Evolutionary conservation across 2,888 invertebrate genomes (phyloP).

Genomic region (Megalurothrips usitatus): DNA sequence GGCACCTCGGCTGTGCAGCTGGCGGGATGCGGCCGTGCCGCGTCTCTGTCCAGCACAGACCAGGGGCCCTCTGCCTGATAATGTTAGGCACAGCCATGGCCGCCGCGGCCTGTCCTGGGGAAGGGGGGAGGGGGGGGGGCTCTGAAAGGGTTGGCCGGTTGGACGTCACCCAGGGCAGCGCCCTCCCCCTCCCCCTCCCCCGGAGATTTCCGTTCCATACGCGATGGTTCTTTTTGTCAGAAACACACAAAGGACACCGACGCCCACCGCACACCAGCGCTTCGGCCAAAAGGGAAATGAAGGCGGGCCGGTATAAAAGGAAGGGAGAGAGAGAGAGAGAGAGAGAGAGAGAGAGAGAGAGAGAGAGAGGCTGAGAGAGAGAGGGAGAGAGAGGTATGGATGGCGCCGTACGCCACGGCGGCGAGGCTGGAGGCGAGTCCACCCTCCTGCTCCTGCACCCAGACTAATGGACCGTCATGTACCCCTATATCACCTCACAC

Average conservation of each 20-base stretch:
- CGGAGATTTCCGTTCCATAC: slow-evolving; percentile 16
- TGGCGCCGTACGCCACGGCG: too few relatives aligned
- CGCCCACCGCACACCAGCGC: not conserved
- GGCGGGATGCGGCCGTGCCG: too few relatives aligned
- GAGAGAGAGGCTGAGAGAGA: too few relatives aligned
- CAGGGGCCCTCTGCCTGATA: too few relatives aligned
- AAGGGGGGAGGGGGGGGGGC: not conserved
- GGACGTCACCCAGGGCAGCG: not conserved
- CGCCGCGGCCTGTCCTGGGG: not conserved
- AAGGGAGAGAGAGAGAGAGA: not conserved
- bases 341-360: too few relatives aligned
- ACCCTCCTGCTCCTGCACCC: too few relatives aligned
- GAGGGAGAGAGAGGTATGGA: too few relatives aligned
- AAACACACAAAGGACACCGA: slow-evolving; percentile 2
- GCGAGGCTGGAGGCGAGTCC: too few relatives aligned
- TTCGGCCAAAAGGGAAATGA: slow-evolving; percentile 18
- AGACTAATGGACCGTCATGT: too few relatives aligned
- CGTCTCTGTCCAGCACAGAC: too few relatives aligned
- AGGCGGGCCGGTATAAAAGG: not conserved
- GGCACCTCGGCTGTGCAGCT: too few relatives aligned
- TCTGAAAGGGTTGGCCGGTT: not conserved
- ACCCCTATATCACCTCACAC: too few relatives aligned
- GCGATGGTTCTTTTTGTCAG: slow-evolving; percentile 21
- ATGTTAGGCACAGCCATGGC: not conserved
- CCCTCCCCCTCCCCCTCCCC: not conserved